A percentile compares a stretch with the other conserved stretches of the same genome.
These are phyloP conservation scores for Sceliomorpha sp. DNA, from an alignment of 2,888 invertebrate genomes.

Conservation along the genomic window DNA sequence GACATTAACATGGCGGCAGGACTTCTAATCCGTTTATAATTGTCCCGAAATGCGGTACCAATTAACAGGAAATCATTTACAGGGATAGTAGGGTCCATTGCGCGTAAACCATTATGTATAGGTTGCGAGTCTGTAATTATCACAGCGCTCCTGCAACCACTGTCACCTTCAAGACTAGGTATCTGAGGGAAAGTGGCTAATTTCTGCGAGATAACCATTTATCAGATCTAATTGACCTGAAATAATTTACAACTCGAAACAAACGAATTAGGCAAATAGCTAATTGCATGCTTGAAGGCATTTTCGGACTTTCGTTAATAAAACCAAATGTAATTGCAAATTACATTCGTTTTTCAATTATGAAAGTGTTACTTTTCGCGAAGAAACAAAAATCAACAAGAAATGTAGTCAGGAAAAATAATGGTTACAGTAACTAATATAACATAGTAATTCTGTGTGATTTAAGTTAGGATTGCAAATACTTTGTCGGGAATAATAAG, in stretches of 20 bases:
- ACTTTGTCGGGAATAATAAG: no score
- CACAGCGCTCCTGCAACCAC: slow-evolving; percentile 6
- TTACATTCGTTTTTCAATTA: no score
- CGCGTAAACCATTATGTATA: slow-evolving; percentile 32
- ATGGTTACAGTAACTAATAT: no score
- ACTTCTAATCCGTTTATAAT: slow-evolving; percentile 77
- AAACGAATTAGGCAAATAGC: no score
- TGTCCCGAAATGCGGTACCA: slow-evolving; percentile 68
- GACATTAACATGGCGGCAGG: slow-evolving; percentile 29
- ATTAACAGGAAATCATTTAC: slow-evolving; percentile 70
- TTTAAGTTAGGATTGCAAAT: no score
- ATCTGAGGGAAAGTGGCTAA: slow-evolving; percentile 23
- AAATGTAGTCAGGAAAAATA: no score
- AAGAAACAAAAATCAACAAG: no score
- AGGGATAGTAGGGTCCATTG: slow-evolving; percentile 50
- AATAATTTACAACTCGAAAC: background rate
- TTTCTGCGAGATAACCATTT: slow-evolving; percentile 4
- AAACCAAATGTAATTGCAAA: background rate
- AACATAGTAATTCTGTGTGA: no score
- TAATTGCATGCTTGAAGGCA: no score
- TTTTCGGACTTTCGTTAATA: no score
- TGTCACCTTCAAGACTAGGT: slow-evolving; percentile 17
- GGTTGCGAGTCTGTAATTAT: slow-evolving; percentile 41
- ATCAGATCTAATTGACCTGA: no score
- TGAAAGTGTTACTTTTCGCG: no score